Percentiles rank a stretch among this genome's conserved stretches.
These are phyloP conservation scores for Syndactyla subalaris DNA, from an alignment of 2,797 vertebrate genomes.

Conservation along the genomic window DNA sequence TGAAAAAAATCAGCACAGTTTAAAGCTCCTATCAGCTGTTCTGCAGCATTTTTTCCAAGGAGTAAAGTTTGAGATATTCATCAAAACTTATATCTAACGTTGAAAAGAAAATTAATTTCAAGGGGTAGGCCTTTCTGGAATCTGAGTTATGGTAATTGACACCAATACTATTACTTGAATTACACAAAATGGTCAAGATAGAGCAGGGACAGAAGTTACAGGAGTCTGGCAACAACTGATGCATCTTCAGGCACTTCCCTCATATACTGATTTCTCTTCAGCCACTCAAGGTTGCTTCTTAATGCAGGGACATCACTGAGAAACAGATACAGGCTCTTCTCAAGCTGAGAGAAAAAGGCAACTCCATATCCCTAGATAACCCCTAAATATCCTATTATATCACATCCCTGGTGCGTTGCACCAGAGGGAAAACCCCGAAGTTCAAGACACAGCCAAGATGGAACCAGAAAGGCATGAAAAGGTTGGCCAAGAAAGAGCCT, in stretches of 20 bases:
- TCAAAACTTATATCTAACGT: neutral
- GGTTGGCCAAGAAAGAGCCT: neutral
- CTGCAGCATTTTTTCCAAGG: neutral
- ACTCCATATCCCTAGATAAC: neutral
- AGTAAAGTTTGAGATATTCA: neutral
- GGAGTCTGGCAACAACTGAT: neutral
- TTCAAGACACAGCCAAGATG: neutral
- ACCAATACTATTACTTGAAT: neutral
- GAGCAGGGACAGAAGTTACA: neutral
- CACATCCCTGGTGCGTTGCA: neutral
- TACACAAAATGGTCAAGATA: neutral
- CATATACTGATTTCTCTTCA: neutral
- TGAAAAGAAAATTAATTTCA: neutral
- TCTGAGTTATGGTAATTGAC: neutral
- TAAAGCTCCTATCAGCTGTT: neutral
- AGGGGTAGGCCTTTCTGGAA: neutral
- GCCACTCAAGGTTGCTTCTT: neutral
- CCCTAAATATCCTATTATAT: neutral
- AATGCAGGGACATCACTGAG: accelerated
- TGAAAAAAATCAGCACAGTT: neutral
- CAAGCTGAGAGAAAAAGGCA: neutral
- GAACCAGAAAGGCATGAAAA: neutral
- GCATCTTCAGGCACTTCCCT: neutral
- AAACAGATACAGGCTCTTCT: neutral
- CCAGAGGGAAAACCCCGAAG: neutral